Percentiles rank a stretch among this genome's conserved stretches.
These are phyloP conservation scores for Liposcelis brunnea DNA, from an alignment of 2,888 invertebrate species.

Conservation along the genomic window DNA sequence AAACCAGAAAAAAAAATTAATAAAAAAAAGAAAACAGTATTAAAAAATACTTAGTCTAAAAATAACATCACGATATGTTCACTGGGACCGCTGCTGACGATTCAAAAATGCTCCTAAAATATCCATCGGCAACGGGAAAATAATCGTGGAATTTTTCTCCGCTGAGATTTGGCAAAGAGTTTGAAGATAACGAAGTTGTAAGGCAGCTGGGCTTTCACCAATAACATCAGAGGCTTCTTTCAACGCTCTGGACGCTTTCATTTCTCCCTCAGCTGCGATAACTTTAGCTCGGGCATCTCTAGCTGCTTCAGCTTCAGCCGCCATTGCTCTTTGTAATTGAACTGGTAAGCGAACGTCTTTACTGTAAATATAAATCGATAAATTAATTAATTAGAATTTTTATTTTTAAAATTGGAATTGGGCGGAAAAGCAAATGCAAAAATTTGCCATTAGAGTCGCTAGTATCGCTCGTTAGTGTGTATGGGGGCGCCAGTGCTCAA, in stretches of 20 bases:
- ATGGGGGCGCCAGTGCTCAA: too few species aligned
- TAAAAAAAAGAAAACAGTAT: background rate
- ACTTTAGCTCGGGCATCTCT: conserved; percentile 52
- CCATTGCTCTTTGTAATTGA: conserved; percentile 49
- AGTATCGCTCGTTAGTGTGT: too few species aligned
- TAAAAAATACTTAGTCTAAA: too few species aligned
- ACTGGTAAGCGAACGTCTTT: conserved; percentile 31
- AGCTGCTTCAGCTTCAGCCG: conserved; percentile 49
- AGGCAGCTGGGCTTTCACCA: conserved; percentile 34
- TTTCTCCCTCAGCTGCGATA: conserved; percentile 49
- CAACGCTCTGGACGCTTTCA: conserved; percentile 38
- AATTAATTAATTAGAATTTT: too few species aligned
- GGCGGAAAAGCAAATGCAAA: too few species aligned
- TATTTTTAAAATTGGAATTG: too few species aligned
- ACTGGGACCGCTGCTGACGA: too few species aligned
- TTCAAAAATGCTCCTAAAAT: conserved; percentile 37
- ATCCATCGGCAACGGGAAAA: conserved; percentile 85
- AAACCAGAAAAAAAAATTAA: conserved; percentile 11
- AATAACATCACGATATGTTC: too few species aligned
- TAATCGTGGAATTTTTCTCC: conserved; percentile 88
- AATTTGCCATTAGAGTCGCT: too few species aligned
- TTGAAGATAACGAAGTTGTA: conserved; percentile 69
- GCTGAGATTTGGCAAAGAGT: conserved; percentile 81
- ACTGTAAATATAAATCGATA: conserved; percentile 17
- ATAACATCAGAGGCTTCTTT: conserved; percentile 44